Evolutionary conservation across 2,888 invertebrate species (phyloP), one percentile per base, ranked within the genome.

Genomic region (Tanypteryx hageni): DNA sequence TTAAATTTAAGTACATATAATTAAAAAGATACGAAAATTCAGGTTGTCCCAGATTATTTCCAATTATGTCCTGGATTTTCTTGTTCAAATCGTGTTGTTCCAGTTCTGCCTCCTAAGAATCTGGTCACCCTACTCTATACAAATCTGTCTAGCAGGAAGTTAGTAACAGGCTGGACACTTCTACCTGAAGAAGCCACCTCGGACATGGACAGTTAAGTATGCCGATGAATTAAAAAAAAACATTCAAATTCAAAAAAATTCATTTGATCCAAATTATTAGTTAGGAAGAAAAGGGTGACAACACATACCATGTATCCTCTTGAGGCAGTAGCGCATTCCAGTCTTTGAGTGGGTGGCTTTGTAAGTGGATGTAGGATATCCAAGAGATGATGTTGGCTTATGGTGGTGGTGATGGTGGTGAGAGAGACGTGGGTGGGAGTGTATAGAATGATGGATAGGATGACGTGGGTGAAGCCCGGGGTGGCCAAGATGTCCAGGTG

Each of bases 311-410:
- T 99, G 99, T 94, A 99, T 97, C 94, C 99, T 96, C 93, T 99
- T 96, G 93, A 99, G 95, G 94, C 98, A 99, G 95, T 97, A 98
- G 93, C 97, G 97, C 86, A 97, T 96, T 92, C 99, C 99, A 93
- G 97, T 98, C 95, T 98, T 97, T n/a, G 97, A 96, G 95, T 98
- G 97, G 92, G 97, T 97, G 92, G 98, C 99, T 95, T 99, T 98
- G 95, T 98, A 99, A 93, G 98, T 97, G 16, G 98, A 97, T 92
- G 98, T 97, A 94, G 98, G 97, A 94, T 96, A 97, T 92, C 97
- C 97, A 94, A 97, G 96, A n/a, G 89, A 31, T 27, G 86, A 86
- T 18, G 89, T 64, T 64, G 89, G 44, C 18, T 89, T 89, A 64
- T 89, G 89, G 89, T 89, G 64, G 61, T 89, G 89, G 64, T 89